phyloP scores from a whole-genome alignment of 2,113 vertebrate species.

The Chinchilla lanigera region DNA sequence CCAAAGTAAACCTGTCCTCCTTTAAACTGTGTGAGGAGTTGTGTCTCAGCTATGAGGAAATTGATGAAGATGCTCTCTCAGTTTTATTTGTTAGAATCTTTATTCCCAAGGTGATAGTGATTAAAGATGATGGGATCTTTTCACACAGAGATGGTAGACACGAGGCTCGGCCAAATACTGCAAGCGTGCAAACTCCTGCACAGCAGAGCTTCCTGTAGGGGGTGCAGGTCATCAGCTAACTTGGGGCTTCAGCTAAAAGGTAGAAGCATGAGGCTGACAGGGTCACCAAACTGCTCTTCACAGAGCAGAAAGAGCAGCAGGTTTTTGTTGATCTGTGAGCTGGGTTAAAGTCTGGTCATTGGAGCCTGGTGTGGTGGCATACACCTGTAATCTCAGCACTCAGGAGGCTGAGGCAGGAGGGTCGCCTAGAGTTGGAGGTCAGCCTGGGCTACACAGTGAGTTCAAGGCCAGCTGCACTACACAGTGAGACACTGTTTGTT shows the following conservation, averaged over 20 bases:
- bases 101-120: neutral
- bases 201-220: neutral
- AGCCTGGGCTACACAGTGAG: neutral
- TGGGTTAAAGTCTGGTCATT: neutral
- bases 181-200: neutral
- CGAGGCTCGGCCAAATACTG: neutral
- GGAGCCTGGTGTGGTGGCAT: neutral
- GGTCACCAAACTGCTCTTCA: neutral
- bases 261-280: neutral
- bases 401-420: neutral
- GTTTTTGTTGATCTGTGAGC: neutral
- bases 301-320: neutral
- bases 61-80: neutral
- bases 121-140: neutral
- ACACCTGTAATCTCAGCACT: neutral
- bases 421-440: neutral
- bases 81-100: neutral
- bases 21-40: neutral
- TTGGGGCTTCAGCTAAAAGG: neutral
- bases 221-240: neutral
- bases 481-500: neutral
- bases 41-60: neutral
- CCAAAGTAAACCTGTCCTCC: neutral
- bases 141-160: neutral
- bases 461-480: neutral